phyloP scores from a whole-genome alignment of 2,113 vertebrate genomes.

The Brachyistius frenatus region DNA sequence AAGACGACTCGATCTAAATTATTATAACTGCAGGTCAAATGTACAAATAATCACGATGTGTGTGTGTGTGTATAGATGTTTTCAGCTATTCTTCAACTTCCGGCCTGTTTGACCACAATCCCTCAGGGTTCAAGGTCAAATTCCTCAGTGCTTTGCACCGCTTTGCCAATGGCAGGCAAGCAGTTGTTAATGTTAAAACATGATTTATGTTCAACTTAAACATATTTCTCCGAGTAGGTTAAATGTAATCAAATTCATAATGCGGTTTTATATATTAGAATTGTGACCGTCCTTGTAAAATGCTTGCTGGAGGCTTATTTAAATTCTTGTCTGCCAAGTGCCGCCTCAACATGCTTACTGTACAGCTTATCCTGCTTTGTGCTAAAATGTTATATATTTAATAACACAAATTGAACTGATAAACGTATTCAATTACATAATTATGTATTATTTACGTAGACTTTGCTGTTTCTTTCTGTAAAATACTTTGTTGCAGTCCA shows the following conservation, averaged over 20 bases:
- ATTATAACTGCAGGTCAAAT: conserved; percentile 1
- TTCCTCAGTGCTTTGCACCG: conserved; percentile 56
- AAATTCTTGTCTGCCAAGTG: conserved; percentile 28
- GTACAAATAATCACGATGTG: conserved; percentile 19
- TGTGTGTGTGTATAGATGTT: conserved; percentile 7
- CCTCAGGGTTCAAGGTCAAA: conserved; percentile 41
- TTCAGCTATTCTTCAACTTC: background rate
- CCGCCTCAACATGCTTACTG: conserved; percentile 16
- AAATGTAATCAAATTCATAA: background rate
- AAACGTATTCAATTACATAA: background rate
- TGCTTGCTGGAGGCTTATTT: background rate
- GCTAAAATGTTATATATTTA: conserved; percentile 39
- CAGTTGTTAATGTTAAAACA: background rate
- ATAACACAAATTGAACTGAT: conserved; percentile 13
- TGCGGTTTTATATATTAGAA: background rate
- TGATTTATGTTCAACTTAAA: conserved; percentile 28
- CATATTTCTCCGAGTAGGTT: conserved; percentile 2
- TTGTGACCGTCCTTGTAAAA: background rate
- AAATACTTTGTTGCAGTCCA: conserved; percentile 6
- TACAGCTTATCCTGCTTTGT: conserved; percentile 16
- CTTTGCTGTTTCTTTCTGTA: conserved; percentile 10
- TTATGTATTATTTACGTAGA: conserved; percentile 13
- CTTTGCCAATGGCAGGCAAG: conserved; percentile 22
- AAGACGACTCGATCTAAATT: background rate
- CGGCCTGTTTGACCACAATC: background rate